Percentiles rank a stretch among this genome's conserved stretches.
These are phyloP conservation scores for Mormyrus proboscirostris DNA, from an alignment of 2,797 vertebrate genomes.

Conservation along the genomic window DNA sequence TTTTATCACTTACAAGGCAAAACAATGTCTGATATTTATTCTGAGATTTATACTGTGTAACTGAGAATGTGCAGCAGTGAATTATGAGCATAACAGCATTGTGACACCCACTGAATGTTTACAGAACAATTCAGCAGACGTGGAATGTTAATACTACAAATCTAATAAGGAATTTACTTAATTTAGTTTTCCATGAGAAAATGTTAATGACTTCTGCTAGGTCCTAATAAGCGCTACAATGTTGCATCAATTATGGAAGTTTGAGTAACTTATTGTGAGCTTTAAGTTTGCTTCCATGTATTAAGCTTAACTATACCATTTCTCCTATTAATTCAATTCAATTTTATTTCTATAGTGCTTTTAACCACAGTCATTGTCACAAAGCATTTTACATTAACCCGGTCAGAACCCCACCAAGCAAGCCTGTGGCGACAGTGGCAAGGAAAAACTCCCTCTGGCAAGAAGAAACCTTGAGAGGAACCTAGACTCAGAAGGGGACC, in stretches of 20 bases:
- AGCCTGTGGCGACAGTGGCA: no score
- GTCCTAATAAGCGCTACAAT: not conserved
- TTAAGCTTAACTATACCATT: not conserved
- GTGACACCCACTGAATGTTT: not conserved
- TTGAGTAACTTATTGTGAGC: not conserved
- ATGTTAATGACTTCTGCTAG: not conserved
- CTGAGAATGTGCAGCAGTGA: not conserved
- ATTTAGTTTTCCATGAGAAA: not conserved
- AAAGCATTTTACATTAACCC: no score
- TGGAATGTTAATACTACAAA: not conserved
- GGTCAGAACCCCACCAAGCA: no score
- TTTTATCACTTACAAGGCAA: not conserved
- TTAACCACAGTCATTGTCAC: no score
- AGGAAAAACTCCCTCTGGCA: no score
- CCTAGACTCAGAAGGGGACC: no score
- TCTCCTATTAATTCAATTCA: not conserved
- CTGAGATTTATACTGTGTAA: not conserved
- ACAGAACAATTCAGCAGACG: not conserved
- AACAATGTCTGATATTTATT: not conserved
- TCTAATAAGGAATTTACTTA: not conserved
- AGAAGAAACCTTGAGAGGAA: no score
- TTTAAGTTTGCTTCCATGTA: not conserved
- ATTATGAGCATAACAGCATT: not conserved
- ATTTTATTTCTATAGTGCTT: no score
- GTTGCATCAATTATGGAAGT: not conserved